Evolutionary conservation across 2,888 invertebrate species (phyloP).

Genomic region (Diaperis boleti): DNA sequence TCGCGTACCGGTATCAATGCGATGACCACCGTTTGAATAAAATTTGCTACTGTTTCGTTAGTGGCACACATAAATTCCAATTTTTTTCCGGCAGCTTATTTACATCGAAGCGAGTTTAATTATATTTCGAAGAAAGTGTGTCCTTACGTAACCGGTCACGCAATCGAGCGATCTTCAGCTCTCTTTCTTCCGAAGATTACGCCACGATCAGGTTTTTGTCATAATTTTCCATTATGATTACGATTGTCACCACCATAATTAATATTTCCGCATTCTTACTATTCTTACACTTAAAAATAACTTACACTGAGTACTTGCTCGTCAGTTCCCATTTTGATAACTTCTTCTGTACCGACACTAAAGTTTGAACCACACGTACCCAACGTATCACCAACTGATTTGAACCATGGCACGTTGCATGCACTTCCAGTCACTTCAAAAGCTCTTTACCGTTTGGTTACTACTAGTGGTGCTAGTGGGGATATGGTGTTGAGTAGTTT

Average conservation of each 20-base stretch:
- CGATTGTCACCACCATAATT: too few relatives aligned
- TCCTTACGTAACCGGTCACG: conserved; percentile 19
- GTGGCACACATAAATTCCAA: too few relatives aligned
- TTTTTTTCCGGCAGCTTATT: too few relatives aligned
- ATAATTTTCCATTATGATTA: too few relatives aligned
- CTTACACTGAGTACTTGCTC: conserved; percentile 1
- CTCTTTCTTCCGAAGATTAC: conserved; percentile 9
- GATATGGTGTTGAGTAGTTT: conserved; percentile 20
- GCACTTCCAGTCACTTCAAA: conserved; percentile 16
- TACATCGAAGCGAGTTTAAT: too few relatives aligned
- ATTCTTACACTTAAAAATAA: not conserved
- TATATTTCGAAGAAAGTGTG: conserved; percentile 21
- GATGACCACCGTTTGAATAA: too few relatives aligned
- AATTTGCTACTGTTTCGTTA: not conserved
- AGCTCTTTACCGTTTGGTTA: conserved; percentile 22
- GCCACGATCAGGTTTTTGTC: not conserved
- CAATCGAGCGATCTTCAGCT: conserved; percentile 23
- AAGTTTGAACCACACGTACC: too few relatives aligned
- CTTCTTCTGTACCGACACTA: too few relatives aligned
- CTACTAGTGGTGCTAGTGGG: conserved; percentile 4
- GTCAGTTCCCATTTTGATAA: conserved; percentile 1
- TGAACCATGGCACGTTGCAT: conserved; percentile 10
- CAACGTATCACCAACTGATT: conserved; percentile 4
- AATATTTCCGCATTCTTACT: too few relatives aligned
- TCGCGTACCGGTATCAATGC: too few relatives aligned